phyloP scores from a whole-genome alignment of 2,113 vertebrate genomes.

The Pseudois nayaur region DNA sequence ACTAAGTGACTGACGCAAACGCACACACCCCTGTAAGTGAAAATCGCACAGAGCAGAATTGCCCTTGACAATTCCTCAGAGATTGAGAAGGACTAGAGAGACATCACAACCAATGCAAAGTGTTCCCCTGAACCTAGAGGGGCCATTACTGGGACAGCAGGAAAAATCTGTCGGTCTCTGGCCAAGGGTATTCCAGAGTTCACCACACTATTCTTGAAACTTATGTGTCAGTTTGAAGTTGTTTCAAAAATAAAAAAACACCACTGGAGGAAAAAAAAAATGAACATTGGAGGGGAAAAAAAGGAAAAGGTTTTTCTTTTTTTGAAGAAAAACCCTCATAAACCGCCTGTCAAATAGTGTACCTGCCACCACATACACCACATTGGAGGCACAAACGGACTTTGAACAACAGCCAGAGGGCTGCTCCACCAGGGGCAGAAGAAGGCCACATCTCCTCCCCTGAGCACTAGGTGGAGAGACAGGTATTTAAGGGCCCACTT shows the following conservation, averaged over 20 bases:
- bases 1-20: neutral
- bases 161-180: neutral
- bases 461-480: neutral
- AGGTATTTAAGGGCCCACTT: neutral
- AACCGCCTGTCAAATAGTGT: neutral
- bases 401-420: neutral
- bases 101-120: neutral
- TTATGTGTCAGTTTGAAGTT: neutral
- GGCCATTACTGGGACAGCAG: neutral
- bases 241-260: neutral
- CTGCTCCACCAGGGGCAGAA: neutral
- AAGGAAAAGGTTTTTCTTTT: neutral
- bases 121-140: neutral
- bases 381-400: fast-evolving
- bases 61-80: neutral
- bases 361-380: neutral
- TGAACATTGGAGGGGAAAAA: neutral
- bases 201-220: neutral
- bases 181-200: neutral
- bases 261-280: neutral
- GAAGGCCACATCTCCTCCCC: fast-evolving
- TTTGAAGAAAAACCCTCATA: neutral
- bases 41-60: fast-evolving
- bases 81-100: neutral
- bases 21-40: neutral